A percentile compares a stretch with the other conserved stretches of the same genome.
These are phyloP conservation scores for Petrocephalus schoutedeni DNA, from an alignment of 2,797 vertebrate genomes.

Conservation along the genomic window DNA sequence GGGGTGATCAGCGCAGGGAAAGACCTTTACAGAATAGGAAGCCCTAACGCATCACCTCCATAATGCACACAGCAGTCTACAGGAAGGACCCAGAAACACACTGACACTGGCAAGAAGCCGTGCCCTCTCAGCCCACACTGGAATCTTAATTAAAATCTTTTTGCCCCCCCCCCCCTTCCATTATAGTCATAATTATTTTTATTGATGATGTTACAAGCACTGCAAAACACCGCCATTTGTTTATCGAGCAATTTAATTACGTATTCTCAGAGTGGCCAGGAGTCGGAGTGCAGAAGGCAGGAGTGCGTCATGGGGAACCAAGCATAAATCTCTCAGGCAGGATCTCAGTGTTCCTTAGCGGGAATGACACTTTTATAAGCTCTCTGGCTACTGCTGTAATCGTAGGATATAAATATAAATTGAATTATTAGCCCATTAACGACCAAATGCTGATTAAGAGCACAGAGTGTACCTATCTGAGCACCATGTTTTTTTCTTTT, in stretches of 20 bases:
- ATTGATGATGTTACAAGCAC: background rate
- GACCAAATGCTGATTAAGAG: slow-evolving; percentile 4
- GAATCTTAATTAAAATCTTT: slow-evolving; percentile 5
- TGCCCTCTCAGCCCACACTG: too few species aligned
- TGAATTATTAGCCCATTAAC: background rate
- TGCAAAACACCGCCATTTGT: background rate
- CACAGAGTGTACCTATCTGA: background rate
- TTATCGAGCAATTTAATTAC: background rate
- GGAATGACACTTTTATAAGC: background rate
- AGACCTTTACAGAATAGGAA: background rate
- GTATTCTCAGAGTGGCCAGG: slow-evolving; percentile 2
- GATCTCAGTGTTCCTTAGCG: background rate
- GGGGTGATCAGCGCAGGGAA: background rate
- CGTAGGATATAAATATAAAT: slow-evolving; percentile 1
- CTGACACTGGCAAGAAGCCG: background rate
- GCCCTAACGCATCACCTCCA: background rate
- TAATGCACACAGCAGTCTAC: background rate
- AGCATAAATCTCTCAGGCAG: background rate
- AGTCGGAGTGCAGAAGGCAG: background rate
- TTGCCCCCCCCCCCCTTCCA: background rate
- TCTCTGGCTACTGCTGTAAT: background rate
- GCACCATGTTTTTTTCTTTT: background rate
- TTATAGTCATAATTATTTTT: background rate
- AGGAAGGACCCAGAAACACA: background rate
- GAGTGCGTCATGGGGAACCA: too few species aligned